phyloP scores from a whole-genome alignment of 2,113 vertebrate genomes.

The Petromus typicus region DNA sequence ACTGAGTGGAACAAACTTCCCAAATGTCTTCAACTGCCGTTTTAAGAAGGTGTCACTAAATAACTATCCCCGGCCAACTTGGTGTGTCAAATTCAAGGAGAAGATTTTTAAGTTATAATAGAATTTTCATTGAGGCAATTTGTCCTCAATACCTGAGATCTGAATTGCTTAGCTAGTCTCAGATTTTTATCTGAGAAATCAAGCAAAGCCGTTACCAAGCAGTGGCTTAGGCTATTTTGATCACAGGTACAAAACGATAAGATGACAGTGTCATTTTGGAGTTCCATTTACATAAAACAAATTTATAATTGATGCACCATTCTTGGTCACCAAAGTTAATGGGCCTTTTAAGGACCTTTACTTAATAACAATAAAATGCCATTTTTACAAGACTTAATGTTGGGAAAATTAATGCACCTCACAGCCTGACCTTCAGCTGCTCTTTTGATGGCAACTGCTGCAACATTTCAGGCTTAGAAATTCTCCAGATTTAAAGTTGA shows the following conservation, averaged over 20 bases:
- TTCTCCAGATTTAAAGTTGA: conserved; percentile 55
- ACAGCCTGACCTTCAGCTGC: conserved; percentile 39
- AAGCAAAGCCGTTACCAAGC: conserved; percentile 15
- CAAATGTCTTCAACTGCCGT: conserved; percentile 29
- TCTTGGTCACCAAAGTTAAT: conserved; percentile 65
- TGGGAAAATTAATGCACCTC: conserved; percentile 64
- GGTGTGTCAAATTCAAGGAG: conserved; percentile 61
- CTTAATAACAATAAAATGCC: conserved; percentile 71
- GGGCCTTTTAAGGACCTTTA: conserved; percentile 62
- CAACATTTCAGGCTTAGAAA: conserved; percentile 41
- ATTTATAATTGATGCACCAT: conserved; percentile 57
- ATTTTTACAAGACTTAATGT: conserved; percentile 63
- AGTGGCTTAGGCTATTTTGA: conserved; percentile 54
- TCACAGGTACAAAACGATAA: conserved; percentile 44
- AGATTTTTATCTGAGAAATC: conserved; percentile 58
- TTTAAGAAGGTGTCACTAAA: conserved; percentile 52
- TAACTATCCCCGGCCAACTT: conserved; percentile 48
- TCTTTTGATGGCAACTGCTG: conserved; percentile 46
- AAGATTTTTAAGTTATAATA: conserved; percentile 72
- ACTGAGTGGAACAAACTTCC: conserved; percentile 49
- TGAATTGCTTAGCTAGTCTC: conserved; percentile 53
- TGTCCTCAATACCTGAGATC: conserved; percentile 61
- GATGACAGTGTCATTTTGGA: neutral
- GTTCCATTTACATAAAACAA: conserved; percentile 62
- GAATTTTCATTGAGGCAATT: conserved; percentile 76